Percentiles rank a stretch among this genome's conserved stretches.
These are phyloP conservation scores for Shargacucullia verbasci DNA, from an alignment of 2,888 invertebrate genomes.

Conservation along the genomic window DNA sequence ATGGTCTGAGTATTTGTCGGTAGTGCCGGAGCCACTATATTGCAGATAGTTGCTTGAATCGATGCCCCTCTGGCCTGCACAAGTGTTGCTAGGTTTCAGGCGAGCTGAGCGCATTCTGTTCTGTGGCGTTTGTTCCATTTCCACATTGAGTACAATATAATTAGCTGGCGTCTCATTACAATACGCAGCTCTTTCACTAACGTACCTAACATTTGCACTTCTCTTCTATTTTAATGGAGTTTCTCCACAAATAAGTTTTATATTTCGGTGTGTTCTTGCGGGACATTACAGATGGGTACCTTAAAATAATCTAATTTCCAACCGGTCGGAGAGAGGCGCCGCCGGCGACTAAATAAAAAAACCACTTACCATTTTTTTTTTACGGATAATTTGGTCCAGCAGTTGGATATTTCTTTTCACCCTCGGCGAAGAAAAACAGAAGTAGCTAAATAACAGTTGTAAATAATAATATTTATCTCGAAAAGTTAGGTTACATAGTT, in stretches of 20 bases:
- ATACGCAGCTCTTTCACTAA: neutral
- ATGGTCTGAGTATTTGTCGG: conserved; percentile 17
- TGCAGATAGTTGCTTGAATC: conserved; percentile 1
- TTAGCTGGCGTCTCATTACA: conserved; percentile 4
- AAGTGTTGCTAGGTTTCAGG: too few species aligned
- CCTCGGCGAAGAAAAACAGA: neutral
- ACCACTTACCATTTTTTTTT: conserved; percentile 8
- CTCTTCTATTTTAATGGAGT: neutral
- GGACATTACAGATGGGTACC: conserved; percentile 4
- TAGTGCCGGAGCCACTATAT: conserved; percentile 2
- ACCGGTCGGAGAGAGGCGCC: neutral
- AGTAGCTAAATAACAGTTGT: neutral
- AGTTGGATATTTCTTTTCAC: conserved; percentile 10
- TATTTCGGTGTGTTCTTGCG: neutral
- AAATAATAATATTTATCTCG: neutral
- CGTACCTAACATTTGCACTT: neutral
- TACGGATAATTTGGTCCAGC: conserved; percentile 8
- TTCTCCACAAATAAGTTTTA: neutral
- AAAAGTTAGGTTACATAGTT: neutral
- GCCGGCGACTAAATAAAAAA: conserved; percentile 7
- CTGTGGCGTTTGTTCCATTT: conserved; percentile 1
- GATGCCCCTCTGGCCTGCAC: neutral
- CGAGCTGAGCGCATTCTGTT: neutral
- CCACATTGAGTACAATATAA: neutral
- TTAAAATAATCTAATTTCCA: conserved; percentile 17